phyloP scores from a whole-genome alignment of 2,888 invertebrate species.

The Crocallis elinguaria region DNA sequence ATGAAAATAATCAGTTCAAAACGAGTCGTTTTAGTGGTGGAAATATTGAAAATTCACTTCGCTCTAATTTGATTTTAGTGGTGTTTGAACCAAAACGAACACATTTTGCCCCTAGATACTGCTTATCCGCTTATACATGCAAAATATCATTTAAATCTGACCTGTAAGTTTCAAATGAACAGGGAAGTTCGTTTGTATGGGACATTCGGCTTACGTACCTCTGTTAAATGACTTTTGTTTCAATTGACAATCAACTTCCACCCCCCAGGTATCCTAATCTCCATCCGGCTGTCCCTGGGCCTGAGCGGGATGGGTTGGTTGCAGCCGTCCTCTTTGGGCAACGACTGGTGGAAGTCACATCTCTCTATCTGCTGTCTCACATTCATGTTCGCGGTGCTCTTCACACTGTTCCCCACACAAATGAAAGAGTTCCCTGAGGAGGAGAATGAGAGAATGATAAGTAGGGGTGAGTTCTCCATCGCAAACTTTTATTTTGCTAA shows the following conservation, averaged over 20 bases:
- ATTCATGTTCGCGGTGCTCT: constrained; percentile 70
- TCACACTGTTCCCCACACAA: constrained; percentile 64
- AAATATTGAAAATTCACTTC: too few species aligned
- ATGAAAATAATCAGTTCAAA: too few species aligned
- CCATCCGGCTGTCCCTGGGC: constrained; percentile 71
- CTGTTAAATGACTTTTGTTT: too few species aligned
- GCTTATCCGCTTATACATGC: too few species aligned
- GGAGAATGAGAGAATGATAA: constrained; percentile 2
- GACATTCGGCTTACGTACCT: too few species aligned
- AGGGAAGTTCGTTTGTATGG: too few species aligned
- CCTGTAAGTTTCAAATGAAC: too few species aligned
- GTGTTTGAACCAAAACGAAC: too few species aligned
- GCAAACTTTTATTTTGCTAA: not conserved
- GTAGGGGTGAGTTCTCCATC: constrained; percentile 18
- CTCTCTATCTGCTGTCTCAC: constrained; percentile 65
- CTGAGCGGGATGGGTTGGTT: constrained; percentile 67
- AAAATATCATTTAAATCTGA: too few species aligned
- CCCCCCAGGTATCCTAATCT: constrained; percentile 69
- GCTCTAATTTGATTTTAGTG: too few species aligned
- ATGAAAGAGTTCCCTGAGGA: constrained; percentile 49
- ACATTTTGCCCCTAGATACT: too few species aligned
- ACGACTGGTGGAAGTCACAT: constrained; percentile 74
- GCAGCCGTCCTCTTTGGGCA: constrained; percentile 50
- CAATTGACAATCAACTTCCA: not conserved
- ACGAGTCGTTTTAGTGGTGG: too few species aligned